A percentile compares a stretch with the other conserved stretches of the same genome.
These are phyloP conservation scores for Lepidurus packardi DNA, from an alignment of 1,140 invertebrate species.

Conservation along the genomic window DNA sequence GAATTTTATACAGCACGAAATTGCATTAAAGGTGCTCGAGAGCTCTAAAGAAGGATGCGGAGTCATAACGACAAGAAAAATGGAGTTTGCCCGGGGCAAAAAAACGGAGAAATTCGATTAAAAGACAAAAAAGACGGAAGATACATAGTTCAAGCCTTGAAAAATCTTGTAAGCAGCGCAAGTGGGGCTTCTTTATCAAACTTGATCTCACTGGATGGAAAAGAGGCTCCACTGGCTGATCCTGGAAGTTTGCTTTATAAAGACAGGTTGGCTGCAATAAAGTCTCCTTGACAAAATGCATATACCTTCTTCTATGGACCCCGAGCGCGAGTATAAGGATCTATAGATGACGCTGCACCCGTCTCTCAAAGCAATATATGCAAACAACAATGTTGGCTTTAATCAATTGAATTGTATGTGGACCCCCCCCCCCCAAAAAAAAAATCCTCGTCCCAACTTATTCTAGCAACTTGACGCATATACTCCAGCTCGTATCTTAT, in stretches of 20 bases:
- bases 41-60: no score
- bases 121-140: not conserved
- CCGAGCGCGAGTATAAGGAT: not conserved
- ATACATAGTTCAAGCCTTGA: not conserved
- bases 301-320: not conserved
- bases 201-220: not conserved
- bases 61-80: no score
- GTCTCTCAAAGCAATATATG: not conserved
- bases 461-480: not conserved
- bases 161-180: not conserved
- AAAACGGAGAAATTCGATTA: not conserved
- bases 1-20: no score
- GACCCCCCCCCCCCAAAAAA: no score
- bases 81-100: no score
- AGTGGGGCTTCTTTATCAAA: not conserved
- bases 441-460: not conserved
- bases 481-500: no score
- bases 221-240: not conserved
- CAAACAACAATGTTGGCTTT: conserved; percentile 15
- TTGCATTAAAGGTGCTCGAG: no score
- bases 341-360: not conserved
- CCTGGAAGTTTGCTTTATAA: not conserved
- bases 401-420: conserved; percentile 6
- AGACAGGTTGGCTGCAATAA: conserved; percentile 2
- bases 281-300: conserved; percentile 6